A percentile compares a stretch with the other conserved stretches of the same genome.
These are phyloP conservation scores for Deroptyus accipitrinus DNA, from an alignment of 2,113 vertebrate species.

Conservation along the genomic window DNA sequence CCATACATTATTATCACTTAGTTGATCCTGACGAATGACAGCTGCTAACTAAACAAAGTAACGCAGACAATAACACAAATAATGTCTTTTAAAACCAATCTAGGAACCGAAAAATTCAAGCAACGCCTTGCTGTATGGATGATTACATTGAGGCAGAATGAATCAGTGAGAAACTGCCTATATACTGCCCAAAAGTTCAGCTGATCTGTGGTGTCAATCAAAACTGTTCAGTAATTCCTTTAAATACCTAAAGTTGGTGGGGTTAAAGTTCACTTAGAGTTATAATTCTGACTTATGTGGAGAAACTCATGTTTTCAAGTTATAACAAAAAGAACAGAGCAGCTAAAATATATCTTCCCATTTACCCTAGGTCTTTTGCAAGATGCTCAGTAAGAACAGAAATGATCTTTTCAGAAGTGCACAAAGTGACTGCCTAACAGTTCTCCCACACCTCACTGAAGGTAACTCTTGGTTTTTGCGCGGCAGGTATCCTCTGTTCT, in stretches of 20 bases:
- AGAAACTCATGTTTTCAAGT: background rate
- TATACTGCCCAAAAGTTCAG: background rate
- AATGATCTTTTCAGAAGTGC: background rate
- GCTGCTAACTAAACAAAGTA: constrained; percentile 39
- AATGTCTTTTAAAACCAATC: background rate
- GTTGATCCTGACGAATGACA: constrained; percentile 18
- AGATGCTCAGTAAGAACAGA: background rate
- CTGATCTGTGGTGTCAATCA: background rate
- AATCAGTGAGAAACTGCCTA: background rate
- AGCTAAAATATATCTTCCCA: background rate
- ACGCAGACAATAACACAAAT: background rate
- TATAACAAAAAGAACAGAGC: background rate
- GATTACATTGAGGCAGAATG: background rate
- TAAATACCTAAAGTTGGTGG: background rate
- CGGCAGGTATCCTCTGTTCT: background rate
- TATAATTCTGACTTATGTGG: accelerated
- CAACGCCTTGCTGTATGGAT: background rate
- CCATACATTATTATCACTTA: background rate
- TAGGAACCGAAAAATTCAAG: background rate
- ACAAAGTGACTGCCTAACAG: background rate
- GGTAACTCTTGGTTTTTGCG: background rate
- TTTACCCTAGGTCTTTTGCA: background rate
- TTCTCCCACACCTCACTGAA: background rate
- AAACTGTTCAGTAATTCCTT: background rate
- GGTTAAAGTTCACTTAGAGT: background rate